Evolutionary conservation across 2,888 invertebrate species (phyloP).

Genomic region (Oithona nana): DNA sequence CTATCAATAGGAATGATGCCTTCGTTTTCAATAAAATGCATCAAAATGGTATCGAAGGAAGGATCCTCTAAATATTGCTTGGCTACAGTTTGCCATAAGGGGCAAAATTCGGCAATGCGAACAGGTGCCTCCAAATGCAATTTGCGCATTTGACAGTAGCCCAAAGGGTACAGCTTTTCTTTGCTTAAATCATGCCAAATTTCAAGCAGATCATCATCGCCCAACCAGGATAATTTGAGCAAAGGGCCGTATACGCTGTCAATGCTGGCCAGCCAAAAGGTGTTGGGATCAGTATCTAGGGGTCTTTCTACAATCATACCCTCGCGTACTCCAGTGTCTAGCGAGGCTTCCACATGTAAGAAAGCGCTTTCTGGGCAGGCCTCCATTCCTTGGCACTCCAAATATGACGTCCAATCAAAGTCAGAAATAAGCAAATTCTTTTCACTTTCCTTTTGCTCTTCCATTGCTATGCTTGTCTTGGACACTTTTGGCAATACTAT

Average conservation of each 20-base stretch:
- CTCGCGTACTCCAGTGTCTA: constrained; percentile 11
- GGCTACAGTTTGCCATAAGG: constrained; percentile 2
- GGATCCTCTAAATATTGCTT: constrained; percentile 12
- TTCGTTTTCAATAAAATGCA: constrained; percentile 10
- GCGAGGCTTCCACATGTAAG: constrained; percentile 1
- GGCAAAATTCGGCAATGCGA: neutral
- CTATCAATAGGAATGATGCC: constrained; percentile 4
- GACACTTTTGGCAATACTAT: too few species aligned
- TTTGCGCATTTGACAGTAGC: constrained; percentile 17
- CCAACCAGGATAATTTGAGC: constrained; percentile 2
- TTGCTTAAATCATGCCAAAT: constrained; percentile 9
- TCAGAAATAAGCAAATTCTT: too few species aligned
- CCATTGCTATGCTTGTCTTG: too few species aligned
- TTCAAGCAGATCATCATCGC: neutral
- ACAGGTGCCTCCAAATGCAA: constrained; percentile 2
- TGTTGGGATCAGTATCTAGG: neutral
- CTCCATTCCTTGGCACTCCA: neutral
- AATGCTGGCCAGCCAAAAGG: constrained; percentile 8
- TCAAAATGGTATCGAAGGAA: constrained; percentile 9
- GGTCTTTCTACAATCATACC: constrained; percentile 10
- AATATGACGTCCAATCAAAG: neutral
- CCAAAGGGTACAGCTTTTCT: constrained; percentile 9
- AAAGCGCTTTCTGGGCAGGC: neutral
- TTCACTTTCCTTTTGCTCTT: too few species aligned
- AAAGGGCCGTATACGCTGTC: constrained; percentile 6